These are phyloP conservation scores for Narcine bancroftii DNA, from an alignment of 2,113 vertebrate genomes.

Conservation along the genomic window DNA sequence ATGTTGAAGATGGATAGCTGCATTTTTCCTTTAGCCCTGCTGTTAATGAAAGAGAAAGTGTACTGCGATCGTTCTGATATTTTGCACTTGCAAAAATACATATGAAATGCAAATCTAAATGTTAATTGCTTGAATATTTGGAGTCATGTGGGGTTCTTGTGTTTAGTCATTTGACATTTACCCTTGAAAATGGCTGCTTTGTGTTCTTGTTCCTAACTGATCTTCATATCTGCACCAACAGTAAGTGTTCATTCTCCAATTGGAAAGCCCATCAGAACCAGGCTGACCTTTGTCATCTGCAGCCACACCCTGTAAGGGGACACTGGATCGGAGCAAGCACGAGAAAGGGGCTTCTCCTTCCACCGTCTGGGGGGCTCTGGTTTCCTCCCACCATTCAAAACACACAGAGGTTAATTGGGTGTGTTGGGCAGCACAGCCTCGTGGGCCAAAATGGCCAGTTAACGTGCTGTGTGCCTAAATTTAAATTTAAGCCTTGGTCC, in stretches of 20 bases:
- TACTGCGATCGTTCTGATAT: not conserved
- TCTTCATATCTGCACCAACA: not conserved
- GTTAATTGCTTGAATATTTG: not conserved
- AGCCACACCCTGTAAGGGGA: not conserved
- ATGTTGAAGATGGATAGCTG: not conserved
- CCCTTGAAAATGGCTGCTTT: not conserved
- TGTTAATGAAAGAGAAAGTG: not conserved
- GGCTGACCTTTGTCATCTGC: not conserved
- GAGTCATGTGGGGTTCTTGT: not conserved
- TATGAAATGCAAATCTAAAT: not conserved
- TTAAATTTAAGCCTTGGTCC: too few species aligned
- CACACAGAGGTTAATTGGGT: too few species aligned
- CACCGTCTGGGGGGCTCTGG: too few species aligned
- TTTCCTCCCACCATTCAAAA: too few species aligned
- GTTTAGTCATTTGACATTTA: not conserved
- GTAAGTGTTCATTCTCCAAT: not conserved
- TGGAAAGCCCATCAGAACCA: not conserved
- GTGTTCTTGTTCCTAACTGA: not conserved
- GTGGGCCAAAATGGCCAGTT: too few species aligned
- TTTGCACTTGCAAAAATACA: not conserved
- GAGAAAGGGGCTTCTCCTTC: too few species aligned
- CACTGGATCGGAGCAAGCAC: not conserved
- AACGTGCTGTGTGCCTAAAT: too few species aligned
- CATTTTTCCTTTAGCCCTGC: conserved; percentile 27
- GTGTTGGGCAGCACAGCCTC: too few species aligned